Base-by-base conservation (phyloP, 2,888 invertebrate species). In the Agonopterix arenella region DNA sequence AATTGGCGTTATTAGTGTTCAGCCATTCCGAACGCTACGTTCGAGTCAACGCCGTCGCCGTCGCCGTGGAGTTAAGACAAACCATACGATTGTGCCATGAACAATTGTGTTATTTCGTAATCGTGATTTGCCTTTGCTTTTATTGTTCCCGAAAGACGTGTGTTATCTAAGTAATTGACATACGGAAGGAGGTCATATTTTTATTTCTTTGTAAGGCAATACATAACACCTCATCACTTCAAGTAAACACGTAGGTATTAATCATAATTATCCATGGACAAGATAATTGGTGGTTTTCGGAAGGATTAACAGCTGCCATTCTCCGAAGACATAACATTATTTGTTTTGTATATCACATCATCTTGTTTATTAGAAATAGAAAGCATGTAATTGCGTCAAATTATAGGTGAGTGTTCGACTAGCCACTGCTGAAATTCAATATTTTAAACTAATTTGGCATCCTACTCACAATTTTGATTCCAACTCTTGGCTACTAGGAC, bases 41-140 rank as follows among this genome's bases (percentile, higher is more conserved):
- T 28, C 55, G 50, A 51, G 18, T 11, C 11, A 11, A 40, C 56
- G 49, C 48, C 48, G 42, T n/a, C n/a, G 16, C 18, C 13, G 41
- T 18, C 44, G 18, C 18, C 45, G 47, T 28, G 7, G 5, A 28
- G 40, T 9, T n/a, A 28, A 28, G 51, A 46, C 54, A 54, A 49
- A 48, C 52, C 45, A 49, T 40, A 50, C 51, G 56, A 57, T 60
- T 56, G 56, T 54, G 51, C 48, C 49, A 48, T 58, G 59, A 61
- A 63, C 65, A 72, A 73, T 71, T 61, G 68, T 62, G 38, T 36
- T 55, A 64, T 80, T 73, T 74, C 62, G 75, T 70, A 79, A 80
- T 66, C 56, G 53, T 58, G 62, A 58, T 63, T 67, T 66, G 62
- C 62, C 61, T 66, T 62, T 55, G 54, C 45, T 62, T 62, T 64